Conservation (phyloP, 2,113 vertebrate species). For the Oreochromis tanganicae region DNA sequence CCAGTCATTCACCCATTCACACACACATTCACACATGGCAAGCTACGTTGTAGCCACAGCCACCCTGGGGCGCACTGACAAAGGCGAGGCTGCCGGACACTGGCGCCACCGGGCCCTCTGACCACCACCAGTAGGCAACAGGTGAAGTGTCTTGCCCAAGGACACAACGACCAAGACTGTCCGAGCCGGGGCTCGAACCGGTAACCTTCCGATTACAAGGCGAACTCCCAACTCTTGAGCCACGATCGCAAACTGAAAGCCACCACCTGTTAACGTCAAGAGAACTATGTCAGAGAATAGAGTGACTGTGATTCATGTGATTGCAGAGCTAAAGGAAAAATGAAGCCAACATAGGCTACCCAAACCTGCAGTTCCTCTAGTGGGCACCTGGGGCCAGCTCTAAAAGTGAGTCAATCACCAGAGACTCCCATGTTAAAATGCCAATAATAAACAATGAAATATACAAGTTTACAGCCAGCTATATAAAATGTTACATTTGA, state of each 20-base stretch:
- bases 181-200: too few species aligned
- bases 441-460: neutral
- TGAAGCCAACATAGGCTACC: neutral
- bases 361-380: neutral
- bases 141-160: too few species aligned
- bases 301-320: neutral
- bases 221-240: too few species aligned
- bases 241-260: neutral
- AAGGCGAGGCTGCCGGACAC: too few species aligned
- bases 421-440: neutral
- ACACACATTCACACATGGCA: too few species aligned
- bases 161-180: too few species aligned
- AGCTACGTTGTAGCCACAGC: too few species aligned
- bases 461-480: neutral
- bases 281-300: neutral
- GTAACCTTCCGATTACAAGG: too few species aligned
- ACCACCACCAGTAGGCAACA: too few species aligned
- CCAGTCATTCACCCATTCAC: too few species aligned
- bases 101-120: too few species aligned
- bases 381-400: neutral
- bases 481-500: neutral
- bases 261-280: neutral
- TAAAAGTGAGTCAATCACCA: neutral
- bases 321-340: neutral
- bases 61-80: too few species aligned